Conservation (phyloP, 1,140 invertebrate species). For the Palaemon carinicauda region DNA sequence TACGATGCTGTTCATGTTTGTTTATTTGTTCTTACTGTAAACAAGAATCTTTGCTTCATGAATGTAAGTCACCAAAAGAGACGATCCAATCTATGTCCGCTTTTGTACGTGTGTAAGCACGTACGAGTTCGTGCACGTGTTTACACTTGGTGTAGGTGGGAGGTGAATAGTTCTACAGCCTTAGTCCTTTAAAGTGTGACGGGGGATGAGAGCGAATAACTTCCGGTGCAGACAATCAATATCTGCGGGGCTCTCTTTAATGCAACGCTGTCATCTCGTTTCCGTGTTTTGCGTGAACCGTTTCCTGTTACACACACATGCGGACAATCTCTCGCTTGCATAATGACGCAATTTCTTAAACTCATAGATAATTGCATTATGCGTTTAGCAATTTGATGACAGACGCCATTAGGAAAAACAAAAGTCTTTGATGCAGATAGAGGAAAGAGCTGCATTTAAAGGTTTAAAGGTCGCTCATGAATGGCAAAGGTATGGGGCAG, state of each 20-base stretch:
- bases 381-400: background rate
- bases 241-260: too few species aligned
- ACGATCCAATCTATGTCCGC: too few species aligned
- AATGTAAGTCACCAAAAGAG: too few species aligned
- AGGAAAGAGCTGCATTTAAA: too few species aligned
- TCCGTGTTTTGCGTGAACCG: too few species aligned
- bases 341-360: background rate
- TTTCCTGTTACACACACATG: background rate
- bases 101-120: background rate
- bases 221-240: too few species aligned
- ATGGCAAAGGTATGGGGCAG: too few species aligned
- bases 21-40: background rate
- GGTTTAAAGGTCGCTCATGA: too few species aligned
- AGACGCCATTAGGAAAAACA: too few species aligned
- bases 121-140: background rate
- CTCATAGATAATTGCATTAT: background rate
- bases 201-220: background rate
- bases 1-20: background rate
- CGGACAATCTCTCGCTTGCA: background rate
- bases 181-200: background rate
- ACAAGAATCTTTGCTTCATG: too few species aligned
- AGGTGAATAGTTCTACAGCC: background rate
- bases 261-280: too few species aligned
- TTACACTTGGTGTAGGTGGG: background rate
- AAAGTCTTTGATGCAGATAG: too few species aligned